These are phyloP conservation scores for Falcunculus frontatus DNA, from an alignment of 2,113 vertebrate genomes.

Conservation along the genomic window DNA sequence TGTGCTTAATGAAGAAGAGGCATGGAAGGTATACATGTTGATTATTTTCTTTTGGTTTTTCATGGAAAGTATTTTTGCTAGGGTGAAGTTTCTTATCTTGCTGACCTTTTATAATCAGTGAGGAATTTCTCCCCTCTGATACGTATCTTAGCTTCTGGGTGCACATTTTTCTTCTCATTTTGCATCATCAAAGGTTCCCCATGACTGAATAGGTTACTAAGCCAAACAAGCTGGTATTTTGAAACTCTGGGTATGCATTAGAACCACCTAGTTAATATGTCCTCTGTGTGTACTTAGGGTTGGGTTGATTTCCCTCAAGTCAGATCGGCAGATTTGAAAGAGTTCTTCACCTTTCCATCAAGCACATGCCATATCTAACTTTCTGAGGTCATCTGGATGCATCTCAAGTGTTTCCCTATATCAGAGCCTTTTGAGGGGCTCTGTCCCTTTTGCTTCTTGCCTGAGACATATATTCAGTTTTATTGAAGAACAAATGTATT, in stretches of 20 bases:
- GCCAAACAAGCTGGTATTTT: neutral
- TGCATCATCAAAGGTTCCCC: neutral
- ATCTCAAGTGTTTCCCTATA: neutral
- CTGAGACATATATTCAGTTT: neutral
- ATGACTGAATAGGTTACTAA: neutral
- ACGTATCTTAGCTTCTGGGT: neutral
- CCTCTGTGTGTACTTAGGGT: neutral
- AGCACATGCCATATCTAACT: neutral
- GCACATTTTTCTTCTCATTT: neutral
- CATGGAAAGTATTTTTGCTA: neutral
- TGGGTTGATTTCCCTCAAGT: neutral
- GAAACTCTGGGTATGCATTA: neutral
- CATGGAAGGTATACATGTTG: neutral
- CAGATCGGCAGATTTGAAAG: neutral
- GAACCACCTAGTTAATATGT: neutral
- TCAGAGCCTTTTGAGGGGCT: neutral
- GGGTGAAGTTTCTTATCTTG: neutral
- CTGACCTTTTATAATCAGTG: neutral
- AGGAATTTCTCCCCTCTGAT: neutral
- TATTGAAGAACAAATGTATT: neutral
- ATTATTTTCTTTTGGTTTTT: neutral
- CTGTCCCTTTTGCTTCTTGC: neutral
- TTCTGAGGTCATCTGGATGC: neutral
- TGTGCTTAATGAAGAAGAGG: neutral
- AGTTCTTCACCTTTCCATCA: neutral